Evolutionary conservation across 2,113 vertebrate species (phyloP).

Genomic region (Epinephelus lanceolatus): DNA sequence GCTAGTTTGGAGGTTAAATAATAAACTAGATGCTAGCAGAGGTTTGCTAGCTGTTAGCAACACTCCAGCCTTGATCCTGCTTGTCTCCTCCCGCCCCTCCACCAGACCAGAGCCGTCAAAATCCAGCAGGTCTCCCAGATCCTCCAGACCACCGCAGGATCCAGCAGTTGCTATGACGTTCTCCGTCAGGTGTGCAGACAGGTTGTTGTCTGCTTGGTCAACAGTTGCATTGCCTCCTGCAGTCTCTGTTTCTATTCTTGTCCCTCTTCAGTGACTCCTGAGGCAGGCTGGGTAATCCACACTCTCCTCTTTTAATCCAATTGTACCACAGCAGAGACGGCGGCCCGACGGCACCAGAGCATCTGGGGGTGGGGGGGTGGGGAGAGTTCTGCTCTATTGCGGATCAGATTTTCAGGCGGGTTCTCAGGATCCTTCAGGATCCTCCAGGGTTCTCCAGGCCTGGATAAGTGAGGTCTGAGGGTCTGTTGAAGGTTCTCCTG

Average conservation of each 20-base stretch:
- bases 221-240: constrained; percentile 4
- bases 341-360: not conserved
- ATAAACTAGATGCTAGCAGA: not conserved
- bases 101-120: not conserved
- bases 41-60: not conserved
- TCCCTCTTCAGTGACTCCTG: constrained; percentile 34
- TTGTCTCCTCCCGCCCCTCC: not conserved
- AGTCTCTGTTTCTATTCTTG: constrained; percentile 41
- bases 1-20: not conserved
- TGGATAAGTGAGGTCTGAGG: not conserved
- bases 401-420: not conserved
- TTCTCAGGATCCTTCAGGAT: not conserved
- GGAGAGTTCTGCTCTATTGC: not conserved
- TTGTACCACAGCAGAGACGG: constrained; percentile 1
- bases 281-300: constrained; percentile 58
- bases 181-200: not conserved
- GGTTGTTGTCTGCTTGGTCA: not conserved
- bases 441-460: too few relatives aligned
- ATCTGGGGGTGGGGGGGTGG: too few relatives aligned
- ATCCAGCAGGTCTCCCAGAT: not conserved
- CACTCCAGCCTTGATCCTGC: not conserved
- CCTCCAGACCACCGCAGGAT: not conserved
- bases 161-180: not conserved
- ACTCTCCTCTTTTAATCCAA: constrained; percentile 72
- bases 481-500: not conserved